Conservation (phyloP, 2,888 invertebrate species). For the Sarcophaga caerulescens region DNA sequence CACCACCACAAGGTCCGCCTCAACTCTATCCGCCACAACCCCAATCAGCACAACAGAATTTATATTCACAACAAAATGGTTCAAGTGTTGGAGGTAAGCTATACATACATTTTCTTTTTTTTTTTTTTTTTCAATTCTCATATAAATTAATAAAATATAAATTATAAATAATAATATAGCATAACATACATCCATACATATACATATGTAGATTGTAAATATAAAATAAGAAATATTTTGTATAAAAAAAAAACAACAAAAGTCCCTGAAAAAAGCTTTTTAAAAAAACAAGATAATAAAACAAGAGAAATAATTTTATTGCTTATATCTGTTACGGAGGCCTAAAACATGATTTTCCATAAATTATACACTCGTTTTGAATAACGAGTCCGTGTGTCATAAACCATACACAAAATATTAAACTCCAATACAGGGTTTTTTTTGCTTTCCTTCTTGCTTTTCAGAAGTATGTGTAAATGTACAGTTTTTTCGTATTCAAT, state of each 20-base stretch:
- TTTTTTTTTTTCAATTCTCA: neutral
- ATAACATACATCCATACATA: too few species aligned
- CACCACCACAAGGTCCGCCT: constrained; percentile 86
- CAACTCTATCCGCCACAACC: constrained; percentile 84
- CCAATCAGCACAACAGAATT: constrained; percentile 82
- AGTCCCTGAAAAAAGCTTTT: neutral
- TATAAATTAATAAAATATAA: neutral
- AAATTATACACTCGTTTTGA: constrained; percentile 24
- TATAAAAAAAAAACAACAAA: neutral
- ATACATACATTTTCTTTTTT: neutral
- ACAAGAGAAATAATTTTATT: neutral
- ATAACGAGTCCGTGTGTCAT: neutral
- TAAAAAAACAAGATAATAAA: too few species aligned
- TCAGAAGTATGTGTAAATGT: neutral
- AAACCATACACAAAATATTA: neutral
- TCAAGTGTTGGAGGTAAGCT: constrained; percentile 84
- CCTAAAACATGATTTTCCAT: constrained; percentile 23
- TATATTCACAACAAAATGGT: constrained; percentile 82
- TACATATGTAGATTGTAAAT: constrained; percentile 11
- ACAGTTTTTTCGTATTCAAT: neutral
- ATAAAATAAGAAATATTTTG: neutral
- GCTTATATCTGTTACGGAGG: neutral
- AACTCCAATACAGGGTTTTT: neutral
- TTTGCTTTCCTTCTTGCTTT: constrained; percentile 1
- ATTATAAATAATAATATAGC: too few species aligned